Percentiles rank a stretch among this genome's conserved stretches.
Conservation (phyloP, 2,113 vertebrate species). For the Elanoides forficatus region DNA sequence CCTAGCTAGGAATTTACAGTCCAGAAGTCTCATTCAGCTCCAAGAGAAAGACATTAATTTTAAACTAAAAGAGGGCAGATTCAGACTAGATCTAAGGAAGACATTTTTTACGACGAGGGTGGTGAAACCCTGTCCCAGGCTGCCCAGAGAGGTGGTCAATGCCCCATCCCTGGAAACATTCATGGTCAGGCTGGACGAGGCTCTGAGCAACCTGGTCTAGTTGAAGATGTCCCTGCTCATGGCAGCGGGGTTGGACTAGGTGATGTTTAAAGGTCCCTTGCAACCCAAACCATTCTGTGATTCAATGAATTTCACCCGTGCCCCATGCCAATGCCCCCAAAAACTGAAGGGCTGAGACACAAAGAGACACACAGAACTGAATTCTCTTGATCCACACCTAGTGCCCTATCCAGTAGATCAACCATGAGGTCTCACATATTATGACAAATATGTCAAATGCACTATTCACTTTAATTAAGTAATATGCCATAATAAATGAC, state of each 20-base stretch:
- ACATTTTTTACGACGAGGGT: rapidly evolving
- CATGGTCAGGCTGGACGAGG: rapidly evolving
- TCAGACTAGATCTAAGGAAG: background rate
- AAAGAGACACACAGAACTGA: background rate
- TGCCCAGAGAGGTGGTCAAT: background rate
- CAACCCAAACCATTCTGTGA: background rate
- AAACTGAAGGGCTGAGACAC: background rate
- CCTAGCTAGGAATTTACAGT: background rate
- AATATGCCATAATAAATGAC: background rate
- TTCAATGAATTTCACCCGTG: background rate
- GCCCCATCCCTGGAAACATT: background rate
- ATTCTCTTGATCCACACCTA: background rate
- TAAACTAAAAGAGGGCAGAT: background rate
- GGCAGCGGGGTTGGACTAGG: background rate
- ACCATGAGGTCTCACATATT: background rate
- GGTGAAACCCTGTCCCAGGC: background rate
- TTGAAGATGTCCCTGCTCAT: background rate
- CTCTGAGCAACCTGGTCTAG: background rate
- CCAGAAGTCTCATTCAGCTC: background rate
- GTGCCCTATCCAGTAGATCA: background rate
- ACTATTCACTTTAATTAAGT: background rate
- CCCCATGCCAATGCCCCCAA: background rate
- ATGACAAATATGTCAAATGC: background rate
- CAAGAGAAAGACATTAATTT: background rate
- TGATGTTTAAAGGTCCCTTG: background rate